Conservation (phyloP, 2,113 vertebrate genomes). For the Lophius piscatorius region DNA sequence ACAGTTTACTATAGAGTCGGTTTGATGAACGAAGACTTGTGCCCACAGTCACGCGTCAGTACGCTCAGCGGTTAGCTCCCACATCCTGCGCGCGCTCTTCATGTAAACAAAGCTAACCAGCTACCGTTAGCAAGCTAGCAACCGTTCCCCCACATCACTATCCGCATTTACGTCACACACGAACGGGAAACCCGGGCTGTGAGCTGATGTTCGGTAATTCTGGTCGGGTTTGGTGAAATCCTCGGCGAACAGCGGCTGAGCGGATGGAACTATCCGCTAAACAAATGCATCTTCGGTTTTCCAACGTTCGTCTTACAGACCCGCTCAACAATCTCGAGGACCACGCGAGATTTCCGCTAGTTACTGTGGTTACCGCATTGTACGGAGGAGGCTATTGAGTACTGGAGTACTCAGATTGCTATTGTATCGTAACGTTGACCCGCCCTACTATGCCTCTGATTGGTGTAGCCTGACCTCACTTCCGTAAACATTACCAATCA, state of each 20-base stretch:
- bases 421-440: too few species aligned
- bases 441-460: too few species aligned
- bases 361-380: conserved; percentile 69
- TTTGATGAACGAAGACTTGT: not conserved
- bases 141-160: conserved; percentile 41
- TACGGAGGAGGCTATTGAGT: not conserved
- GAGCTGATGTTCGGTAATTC: conserved; percentile 6
- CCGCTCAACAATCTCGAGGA: conserved; percentile 40
- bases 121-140: conserved; percentile 58
- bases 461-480: too few species aligned
- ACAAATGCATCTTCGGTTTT: conserved; percentile 67
- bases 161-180: conserved; percentile 6
- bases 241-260: conserved; percentile 9
- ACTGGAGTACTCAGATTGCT: too few species aligned
- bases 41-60: not conserved
- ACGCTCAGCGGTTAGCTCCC: conserved; percentile 29
- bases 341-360: conserved; percentile 69
- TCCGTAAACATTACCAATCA: too few species aligned
- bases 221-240: conserved; percentile 17
- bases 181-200: conserved; percentile 22
- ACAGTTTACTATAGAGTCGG: not conserved
- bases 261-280: conserved; percentile 61
- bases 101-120: conserved; percentile 80
- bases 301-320: conserved; percentile 69
- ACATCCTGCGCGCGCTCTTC: conserved; percentile 62